Evolutionary conservation across 1,140 invertebrate species (phyloP).

Genomic region (Copidosoma floridanum): DNA sequence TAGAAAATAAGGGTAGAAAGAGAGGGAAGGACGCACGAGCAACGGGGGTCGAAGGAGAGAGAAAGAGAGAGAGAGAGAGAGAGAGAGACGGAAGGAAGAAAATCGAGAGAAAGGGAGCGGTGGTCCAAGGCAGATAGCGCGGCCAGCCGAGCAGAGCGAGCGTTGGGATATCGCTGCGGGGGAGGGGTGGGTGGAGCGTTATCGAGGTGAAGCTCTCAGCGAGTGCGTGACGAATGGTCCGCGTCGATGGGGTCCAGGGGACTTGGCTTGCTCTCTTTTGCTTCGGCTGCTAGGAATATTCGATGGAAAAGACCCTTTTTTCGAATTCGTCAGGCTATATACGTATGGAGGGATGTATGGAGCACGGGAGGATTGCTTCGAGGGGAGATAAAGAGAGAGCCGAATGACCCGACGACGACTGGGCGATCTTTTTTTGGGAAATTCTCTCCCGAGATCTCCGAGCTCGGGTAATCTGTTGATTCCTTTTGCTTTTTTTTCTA

Average conservation of each 20-base stretch:
- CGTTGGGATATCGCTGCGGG: conserved; percentile 5
- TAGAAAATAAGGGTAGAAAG: conserved; percentile 35
- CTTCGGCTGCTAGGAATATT: conserved; percentile 44
- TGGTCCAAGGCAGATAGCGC: conserved; percentile 43
- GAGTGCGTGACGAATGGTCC: conserved; percentile 56
- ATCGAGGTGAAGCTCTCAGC: conserved; percentile 54
- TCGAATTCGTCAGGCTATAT: conserved; percentile 26
- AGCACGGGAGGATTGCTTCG: too few relatives aligned
- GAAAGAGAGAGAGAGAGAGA: conserved; percentile 27
- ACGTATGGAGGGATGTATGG: too few relatives aligned
- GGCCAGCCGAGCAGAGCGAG: too few relatives aligned
- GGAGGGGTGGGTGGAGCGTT: conserved; percentile 37
- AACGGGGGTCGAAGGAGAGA: conserved; percentile 10
- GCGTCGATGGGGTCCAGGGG: conserved; percentile 42
- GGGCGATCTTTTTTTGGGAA: conserved; percentile 22
- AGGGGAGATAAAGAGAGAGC: neutral
- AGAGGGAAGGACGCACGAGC: neutral
- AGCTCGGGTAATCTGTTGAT: conserved; percentile 16
- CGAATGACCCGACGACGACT: conserved; percentile 1
- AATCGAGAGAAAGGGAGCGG: too few relatives aligned
- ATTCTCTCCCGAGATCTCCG: conserved; percentile 25
- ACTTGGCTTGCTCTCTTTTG: conserved; percentile 18
- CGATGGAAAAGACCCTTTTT: conserved; percentile 44
- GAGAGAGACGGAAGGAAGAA: conserved; percentile 24
- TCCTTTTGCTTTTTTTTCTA: neutral